Evolutionary conservation across 2,888 invertebrate species (phyloP).

Genomic region (Mongoloraphidia duomilia): DNA sequence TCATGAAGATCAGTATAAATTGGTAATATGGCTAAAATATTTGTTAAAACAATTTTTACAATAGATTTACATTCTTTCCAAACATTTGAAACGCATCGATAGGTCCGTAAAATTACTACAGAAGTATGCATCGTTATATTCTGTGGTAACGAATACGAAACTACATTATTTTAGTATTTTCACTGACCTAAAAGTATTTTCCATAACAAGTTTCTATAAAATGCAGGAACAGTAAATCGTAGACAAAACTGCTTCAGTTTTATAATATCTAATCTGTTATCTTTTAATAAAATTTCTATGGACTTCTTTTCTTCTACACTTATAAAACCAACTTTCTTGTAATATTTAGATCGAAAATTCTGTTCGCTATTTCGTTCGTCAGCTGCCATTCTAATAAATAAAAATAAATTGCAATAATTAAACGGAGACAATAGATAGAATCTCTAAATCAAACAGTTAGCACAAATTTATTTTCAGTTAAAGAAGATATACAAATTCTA

Average conservation of each 20-base stretch:
- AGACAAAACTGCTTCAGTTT: slow-evolving; percentile 76
- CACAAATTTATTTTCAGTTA: too few relatives aligned
- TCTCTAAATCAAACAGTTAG: too few relatives aligned
- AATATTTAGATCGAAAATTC: slow-evolving; percentile 69
- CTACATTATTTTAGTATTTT: slow-evolving; percentile 1
- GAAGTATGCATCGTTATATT: not conserved
- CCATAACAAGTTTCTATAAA: slow-evolving; percentile 72
- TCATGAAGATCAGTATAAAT: slow-evolving; percentile 60
- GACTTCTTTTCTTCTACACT: slow-evolving; percentile 86
- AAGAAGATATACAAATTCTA: too few relatives aligned
- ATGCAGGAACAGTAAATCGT: slow-evolving; percentile 67
- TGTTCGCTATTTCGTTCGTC: slow-evolving; percentile 71
- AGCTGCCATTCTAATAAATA: slow-evolving; percentile 28
- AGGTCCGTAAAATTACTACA: too few relatives aligned
- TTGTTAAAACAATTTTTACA: not conserved
- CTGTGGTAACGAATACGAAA: slow-evolving; percentile 1
- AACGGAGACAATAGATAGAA: too few relatives aligned
- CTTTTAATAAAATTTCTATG: slow-evolving; percentile 74
- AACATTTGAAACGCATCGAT: not conserved
- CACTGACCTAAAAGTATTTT: slow-evolving; percentile 62
- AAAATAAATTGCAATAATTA: too few relatives aligned
- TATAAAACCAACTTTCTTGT: slow-evolving; percentile 78
- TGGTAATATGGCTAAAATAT: slow-evolving; percentile 54
- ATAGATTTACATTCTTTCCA: slow-evolving; percentile 2
- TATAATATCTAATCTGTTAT: slow-evolving; percentile 61